Evolutionary conservation across 2,113 vertebrate species (phyloP).

Genomic region (Grammomys dolichurus): DNA sequence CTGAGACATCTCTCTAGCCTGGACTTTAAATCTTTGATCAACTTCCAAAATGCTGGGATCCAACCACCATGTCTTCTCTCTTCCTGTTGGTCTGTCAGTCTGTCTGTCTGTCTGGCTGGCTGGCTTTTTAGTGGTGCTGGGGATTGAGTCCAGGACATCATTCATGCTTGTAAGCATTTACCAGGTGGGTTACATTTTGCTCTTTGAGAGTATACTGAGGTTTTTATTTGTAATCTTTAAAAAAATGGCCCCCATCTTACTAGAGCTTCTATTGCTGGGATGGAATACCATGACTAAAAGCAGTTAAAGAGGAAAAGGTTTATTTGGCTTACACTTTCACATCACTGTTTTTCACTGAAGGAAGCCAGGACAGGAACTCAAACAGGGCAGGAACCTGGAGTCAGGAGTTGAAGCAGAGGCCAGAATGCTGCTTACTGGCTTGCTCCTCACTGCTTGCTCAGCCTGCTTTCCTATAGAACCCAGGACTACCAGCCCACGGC

Average conservation of each 20-base stretch:
- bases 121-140: not conserved
- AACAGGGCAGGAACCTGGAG: not conserved
- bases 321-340: not conserved
- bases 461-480: too few relatives aligned
- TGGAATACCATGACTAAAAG: not conserved
- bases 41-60: not conserved
- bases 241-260: not conserved
- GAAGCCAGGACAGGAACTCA: not conserved
- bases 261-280: not conserved
- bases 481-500: not conserved
- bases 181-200: not conserved
- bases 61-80: not conserved
- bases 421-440: not conserved
- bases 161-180: not conserved
- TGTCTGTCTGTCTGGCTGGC: not conserved
- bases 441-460: not conserved
- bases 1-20: not conserved
- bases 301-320: not conserved
- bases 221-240: slow-evolving; percentile 33
- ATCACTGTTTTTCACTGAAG: not conserved
- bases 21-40: not conserved
- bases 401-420: not conserved
- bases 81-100: not conserved
- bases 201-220: not conserved
- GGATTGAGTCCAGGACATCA: not conserved